Base-by-base conservation (phyloP, 1,140 invertebrate genomes). In the Drosophila parvula region DNA sequence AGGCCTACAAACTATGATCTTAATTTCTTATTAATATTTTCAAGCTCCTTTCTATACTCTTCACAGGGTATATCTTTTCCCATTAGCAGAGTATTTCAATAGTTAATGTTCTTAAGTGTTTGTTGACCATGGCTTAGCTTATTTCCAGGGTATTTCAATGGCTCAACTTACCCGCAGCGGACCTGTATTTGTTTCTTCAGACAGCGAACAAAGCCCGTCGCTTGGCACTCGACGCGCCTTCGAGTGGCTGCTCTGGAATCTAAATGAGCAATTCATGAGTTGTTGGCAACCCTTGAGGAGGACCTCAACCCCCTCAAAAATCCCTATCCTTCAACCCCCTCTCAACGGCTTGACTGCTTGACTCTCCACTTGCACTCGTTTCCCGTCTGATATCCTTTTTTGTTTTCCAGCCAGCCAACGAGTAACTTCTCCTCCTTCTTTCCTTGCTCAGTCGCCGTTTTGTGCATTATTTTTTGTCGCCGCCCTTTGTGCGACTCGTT, bases 241-340 rank as follows among this genome's bases (percentile, higher is more conserved):
- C 74, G 70, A 89, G 84, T 81, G 84, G 65, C 79, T 57, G 79
- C 79, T 85, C 82, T 78, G 69, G 60, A 71, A 79, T 69, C 84
- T 81, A 89, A 89, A 89, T 89, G 84, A 89, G 84, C 84, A 89
- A 89, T 89, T 89, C 84, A 89, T 84, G 84, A 67, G 74, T 76
- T 86, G 82, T 89, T 89, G 84, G 83, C 80, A 89, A 81, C 80
- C 80, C 80, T 86, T 79, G 68, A 88, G 70, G 58, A 53, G 41
- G 38, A 40, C n/a, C 60, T 53, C 64, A 40, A 14, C 30, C 27
- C 18, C 45, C 14, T 18, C 43, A 7, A 11, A 7, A 11, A 40
- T 18, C 22, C 47, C 61, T 18, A 18, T 27, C 16, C 36, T 3
- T 32, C 34, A 7, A 22, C 27, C 53, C 22, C n/a, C 28, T 38